Base-by-base conservation (phyloP, 2,113 vertebrate species). In the Upupa epops region DNA sequence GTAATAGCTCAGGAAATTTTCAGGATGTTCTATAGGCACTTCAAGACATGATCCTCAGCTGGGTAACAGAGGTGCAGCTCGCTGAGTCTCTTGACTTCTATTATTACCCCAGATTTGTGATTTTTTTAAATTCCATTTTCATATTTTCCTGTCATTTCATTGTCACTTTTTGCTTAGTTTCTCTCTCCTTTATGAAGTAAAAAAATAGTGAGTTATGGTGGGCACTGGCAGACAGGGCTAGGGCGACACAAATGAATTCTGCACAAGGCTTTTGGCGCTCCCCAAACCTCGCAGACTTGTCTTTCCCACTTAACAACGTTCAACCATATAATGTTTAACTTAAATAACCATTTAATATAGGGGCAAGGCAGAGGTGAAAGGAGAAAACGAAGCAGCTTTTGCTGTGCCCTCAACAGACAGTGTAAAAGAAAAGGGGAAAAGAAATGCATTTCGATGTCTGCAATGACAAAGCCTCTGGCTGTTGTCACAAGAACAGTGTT, bases 301-400 rank as follows among this genome's bases (percentile, higher is more conserved):
- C 84, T 92, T 94, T 78, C 80, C 63, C 54, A 92, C 54, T 82
- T 86, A 74, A 96, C 71, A 89, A 63, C 80, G 55, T 89, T 84
- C 65, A 42, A 42, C 81, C 81, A 84, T 48, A 81, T 71, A 72
- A 73, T n/a, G n/a, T n/a, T n/a, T n/a, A n/a, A n/a, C n/a, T n/a
- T n/a, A n/a, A n/a, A n/a, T n/a, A n/a, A n/a, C n/a, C 42, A 48
- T 94, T 91, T 89, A 88, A 86, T 81, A 91, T 79, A 76, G 46
- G 28, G 36, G 45, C 28, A 75, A 92, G 32, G 42, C 28, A 74
- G 90, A 79, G 8, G 40, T 42, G 36, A 89, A 31, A 72, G 36
- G 21, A 87, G 28, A 91, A 92, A 80, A 11, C 48, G 60, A 92
- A 93, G 60, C 29, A 77, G 85, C 69, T 85, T 68, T 89, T 85